phyloP scores from a whole-genome alignment of 1,140 invertebrate genomes.

The Drosophila aff. region DNA sequence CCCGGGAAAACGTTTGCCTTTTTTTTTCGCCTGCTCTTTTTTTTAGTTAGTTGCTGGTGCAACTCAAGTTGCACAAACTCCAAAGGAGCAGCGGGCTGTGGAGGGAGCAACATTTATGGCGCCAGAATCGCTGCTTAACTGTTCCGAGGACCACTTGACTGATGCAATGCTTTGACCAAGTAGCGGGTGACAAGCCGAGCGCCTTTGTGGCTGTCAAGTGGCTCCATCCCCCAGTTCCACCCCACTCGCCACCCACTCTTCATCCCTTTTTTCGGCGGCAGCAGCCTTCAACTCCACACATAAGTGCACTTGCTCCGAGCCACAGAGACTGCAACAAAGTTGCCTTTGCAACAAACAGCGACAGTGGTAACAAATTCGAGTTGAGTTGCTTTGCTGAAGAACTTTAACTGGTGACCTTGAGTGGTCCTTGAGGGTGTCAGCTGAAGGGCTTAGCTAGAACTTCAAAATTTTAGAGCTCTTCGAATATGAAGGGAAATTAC shows the following conservation, averaged over 20 bases:
- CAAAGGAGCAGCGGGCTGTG: constrained; percentile 4
- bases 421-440: constrained; percentile 19
- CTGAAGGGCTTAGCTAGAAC: not conserved
- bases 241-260: not conserved
- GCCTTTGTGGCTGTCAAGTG: constrained; percentile 80
- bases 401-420: constrained; percentile 41
- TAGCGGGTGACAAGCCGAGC: constrained; percentile 76
- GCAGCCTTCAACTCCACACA: constrained; percentile 66
- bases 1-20: constrained; percentile 60
- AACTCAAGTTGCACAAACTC: constrained; percentile 39
- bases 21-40: constrained; percentile 46
- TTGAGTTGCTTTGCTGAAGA: constrained; percentile 13
- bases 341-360: constrained; percentile 26
- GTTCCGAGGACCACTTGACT: constrained; percentile 72
- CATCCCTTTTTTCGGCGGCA: constrained; percentile 18
- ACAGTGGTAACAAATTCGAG: constrained; percentile 46
- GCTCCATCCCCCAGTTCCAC: constrained; percentile 17
- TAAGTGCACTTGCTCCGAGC: constrained; percentile 68
- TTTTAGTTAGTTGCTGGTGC: constrained; percentile 34
- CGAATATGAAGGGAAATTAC: not conserved
- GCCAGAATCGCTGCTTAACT: constrained; percentile 76
- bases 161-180: constrained; percentile 80
- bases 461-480: not conserved
- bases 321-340: constrained; percentile 60
- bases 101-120: constrained; percentile 74